Evolutionary conservation across 2,888 invertebrate genomes (phyloP).

Genomic region (Minunthozetes semirufus): DNA sequence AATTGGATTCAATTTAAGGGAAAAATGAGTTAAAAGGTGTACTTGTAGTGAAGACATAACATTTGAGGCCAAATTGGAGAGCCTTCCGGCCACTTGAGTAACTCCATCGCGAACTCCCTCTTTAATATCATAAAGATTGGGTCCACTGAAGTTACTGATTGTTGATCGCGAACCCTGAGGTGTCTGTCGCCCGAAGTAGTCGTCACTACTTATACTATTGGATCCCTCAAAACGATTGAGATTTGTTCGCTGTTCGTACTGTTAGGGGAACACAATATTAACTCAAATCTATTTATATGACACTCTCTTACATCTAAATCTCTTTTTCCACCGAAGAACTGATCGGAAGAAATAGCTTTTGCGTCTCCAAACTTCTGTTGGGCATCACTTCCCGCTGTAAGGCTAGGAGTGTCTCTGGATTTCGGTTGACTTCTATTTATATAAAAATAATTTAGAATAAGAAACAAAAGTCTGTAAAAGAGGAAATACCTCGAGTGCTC

Average conservation of each 20-base stretch:
- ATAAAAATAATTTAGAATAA: not conserved
- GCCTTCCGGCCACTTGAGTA: constrained; percentile 90
- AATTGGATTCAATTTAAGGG: not conserved
- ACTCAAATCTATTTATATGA: constrained; percentile 22
- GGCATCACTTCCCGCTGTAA: constrained; percentile 49
- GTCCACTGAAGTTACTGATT: constrained; percentile 46
- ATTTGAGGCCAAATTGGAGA: constrained; percentile 88
- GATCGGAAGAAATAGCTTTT: constrained; percentile 95
- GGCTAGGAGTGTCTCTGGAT: not conserved
- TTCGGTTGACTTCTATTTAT: constrained; percentile 3
- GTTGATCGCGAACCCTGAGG: constrained; percentile 42
- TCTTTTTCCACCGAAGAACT: constrained; percentile 75
- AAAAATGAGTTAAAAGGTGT: not conserved
- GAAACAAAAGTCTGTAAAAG: no score
- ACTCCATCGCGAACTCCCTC: constrained; percentile 96
- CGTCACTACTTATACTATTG: constrained; percentile 88
- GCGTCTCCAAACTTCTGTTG: constrained; percentile 93
- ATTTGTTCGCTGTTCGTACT: constrained; percentile 56
- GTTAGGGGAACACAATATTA: constrained; percentile 22
- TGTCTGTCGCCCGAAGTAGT: constrained; percentile 66
- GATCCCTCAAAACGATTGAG: constrained; percentile 81
- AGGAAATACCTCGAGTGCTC: constrained; percentile 10
- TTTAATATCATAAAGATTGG: constrained; percentile 89
- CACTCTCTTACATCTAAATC: constrained; percentile 53
- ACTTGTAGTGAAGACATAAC: constrained; percentile 35